Percentiles rank a stretch among this genome's conserved stretches.
These are phyloP conservation scores for Pollenia griseotomentosa DNA, from an alignment of 2,888 invertebrate species.

Conservation along the genomic window DNA sequence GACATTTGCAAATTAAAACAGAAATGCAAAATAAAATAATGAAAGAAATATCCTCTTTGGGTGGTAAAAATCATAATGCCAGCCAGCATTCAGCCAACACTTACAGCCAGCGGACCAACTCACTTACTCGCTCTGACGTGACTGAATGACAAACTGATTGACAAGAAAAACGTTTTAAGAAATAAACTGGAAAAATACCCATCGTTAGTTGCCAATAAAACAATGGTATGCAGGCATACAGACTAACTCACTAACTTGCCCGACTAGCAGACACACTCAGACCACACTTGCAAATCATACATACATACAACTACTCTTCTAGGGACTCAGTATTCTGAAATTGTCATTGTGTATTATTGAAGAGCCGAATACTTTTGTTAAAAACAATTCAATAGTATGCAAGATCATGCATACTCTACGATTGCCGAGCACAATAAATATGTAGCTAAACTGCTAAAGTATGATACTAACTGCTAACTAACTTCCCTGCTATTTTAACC, in stretches of 20 bases:
- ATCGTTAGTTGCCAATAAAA: conserved; percentile 69
- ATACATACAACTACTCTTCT: neutral
- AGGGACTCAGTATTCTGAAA: neutral
- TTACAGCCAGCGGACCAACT: conserved; percentile 16
- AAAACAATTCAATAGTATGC: conserved; percentile 13
- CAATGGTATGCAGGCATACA: conserved; percentile 43
- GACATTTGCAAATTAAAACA: conserved; percentile 55
- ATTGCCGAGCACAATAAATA: conserved; percentile 5
- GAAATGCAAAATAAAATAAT: conserved; percentile 15
- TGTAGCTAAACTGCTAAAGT: conserved; percentile 3
- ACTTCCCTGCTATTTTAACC: conserved; percentile 55
- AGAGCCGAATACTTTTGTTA: neutral
- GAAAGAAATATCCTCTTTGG: conserved; percentile 45
- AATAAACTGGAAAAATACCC: neutral
- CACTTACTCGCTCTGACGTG: neutral
- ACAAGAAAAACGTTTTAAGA: conserved; percentile 23
- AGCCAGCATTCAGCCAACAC: conserved; percentile 18
- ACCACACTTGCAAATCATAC: neutral
- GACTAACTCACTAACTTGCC: neutral
- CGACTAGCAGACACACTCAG: neutral
- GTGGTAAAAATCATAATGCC: conserved; percentile 54
- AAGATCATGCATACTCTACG: conserved; percentile 15
- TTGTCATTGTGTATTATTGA: neutral
- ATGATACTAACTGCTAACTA: conserved; percentile 4
- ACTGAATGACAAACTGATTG: conserved; percentile 22